Percentiles rank a stretch among this genome's conserved stretches.
Evolutionary conservation across 2,113 vertebrate genomes (phyloP).

Genomic region (Microcebus griseorufus): DNA sequence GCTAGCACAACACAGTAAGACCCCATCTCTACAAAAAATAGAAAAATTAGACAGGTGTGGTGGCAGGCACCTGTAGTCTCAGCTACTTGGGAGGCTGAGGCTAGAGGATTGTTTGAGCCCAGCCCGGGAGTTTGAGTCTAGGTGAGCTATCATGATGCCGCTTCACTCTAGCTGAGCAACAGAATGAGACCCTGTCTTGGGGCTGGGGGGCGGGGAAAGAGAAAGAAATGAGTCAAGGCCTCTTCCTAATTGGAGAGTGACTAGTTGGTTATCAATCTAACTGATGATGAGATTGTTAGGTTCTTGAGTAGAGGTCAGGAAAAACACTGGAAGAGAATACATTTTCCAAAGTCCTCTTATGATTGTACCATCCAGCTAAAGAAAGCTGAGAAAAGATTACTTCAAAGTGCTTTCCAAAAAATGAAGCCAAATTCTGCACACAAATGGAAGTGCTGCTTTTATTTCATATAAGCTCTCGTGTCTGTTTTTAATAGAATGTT

Average conservation of each 20-base stretch:
- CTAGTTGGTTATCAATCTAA: background rate
- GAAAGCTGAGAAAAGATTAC: slow-evolving; percentile 58
- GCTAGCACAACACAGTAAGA: no score
- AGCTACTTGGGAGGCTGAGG: no score
- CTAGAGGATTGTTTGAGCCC: no score
- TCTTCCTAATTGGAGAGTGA: background rate
- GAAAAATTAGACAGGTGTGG: no score
- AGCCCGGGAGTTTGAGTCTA: no score
- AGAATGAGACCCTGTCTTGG: no score
- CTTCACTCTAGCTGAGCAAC: no score
- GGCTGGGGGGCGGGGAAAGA: no score
- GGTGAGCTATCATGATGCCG: no score
- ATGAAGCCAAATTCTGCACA: background rate
- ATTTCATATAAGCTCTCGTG: background rate
- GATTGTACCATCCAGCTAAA: background rate
- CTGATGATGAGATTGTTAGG: background rate
- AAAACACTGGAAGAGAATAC: background rate
- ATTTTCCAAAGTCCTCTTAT: background rate
- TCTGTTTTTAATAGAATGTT: slow-evolving; percentile 41
- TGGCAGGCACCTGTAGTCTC: no score
- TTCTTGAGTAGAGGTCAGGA: slow-evolving; percentile 46
- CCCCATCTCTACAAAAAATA: no score
- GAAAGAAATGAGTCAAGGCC: no score
- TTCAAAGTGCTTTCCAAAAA: slow-evolving; percentile 53
- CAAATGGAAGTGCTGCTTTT: background rate